phyloP scores from a whole-genome alignment of 2,888 invertebrate species.

The Uloborus plumipes region DNA sequence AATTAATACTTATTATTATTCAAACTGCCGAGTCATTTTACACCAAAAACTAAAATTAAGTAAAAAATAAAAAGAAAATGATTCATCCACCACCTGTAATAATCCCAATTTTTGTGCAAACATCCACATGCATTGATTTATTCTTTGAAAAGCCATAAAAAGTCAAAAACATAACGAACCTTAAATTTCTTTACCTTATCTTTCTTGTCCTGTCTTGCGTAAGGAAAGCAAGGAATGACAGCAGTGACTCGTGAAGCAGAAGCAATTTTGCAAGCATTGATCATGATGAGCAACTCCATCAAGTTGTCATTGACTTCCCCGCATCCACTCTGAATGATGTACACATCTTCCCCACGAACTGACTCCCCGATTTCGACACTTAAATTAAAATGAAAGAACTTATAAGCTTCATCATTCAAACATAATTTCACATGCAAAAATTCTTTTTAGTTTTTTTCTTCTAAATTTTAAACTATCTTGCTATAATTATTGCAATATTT shows the following conservation, averaged over 20 bases:
- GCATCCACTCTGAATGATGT: conserved; percentile 94
- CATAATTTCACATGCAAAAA: too few species aligned
- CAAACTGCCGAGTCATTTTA: too few species aligned
- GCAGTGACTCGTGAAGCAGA: conserved; percentile 94
- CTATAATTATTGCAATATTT: too few species aligned
- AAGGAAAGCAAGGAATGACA: conserved; percentile 96
- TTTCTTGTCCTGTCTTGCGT: conserved; percentile 95
- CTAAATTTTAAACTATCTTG: too few species aligned
- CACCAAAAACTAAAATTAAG: not conserved
- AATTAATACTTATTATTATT: too few species aligned
- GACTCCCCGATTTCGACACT: conserved; percentile 96
- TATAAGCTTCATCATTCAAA: too few species aligned
- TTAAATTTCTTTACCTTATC: conserved; percentile 79
- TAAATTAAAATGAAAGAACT: conserved; percentile 30
- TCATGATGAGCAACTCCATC: conserved; percentile 96
- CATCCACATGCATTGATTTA: too few species aligned
- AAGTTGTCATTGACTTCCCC: conserved; percentile 95
- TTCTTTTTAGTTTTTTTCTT: too few species aligned
- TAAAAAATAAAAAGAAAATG: not conserved
- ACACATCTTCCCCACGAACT: conserved; percentile 97
- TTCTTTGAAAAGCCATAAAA: too few species aligned
- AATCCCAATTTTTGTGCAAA: not conserved
- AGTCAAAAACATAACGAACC: not conserved
- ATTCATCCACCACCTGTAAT: not conserved
- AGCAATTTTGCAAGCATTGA: conserved; percentile 96